Evolutionary conservation across 1,140 invertebrate species (phyloP).

Genomic region (Cyclina sinensis): DNA sequence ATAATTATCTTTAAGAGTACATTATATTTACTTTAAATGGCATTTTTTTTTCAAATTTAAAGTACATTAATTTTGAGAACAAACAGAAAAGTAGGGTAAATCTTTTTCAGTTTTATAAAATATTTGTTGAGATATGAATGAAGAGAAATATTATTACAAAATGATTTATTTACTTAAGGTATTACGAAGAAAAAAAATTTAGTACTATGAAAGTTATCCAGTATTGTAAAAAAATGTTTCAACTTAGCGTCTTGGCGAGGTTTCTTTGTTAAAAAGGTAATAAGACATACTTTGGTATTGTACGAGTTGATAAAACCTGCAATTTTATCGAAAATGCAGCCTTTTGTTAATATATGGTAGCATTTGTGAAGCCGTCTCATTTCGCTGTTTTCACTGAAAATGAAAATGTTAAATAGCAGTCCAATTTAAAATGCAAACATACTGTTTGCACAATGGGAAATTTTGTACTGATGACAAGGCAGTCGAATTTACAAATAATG

Average conservation of each 20-base stretch:
- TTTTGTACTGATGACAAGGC: background rate
- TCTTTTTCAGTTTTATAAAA: background rate
- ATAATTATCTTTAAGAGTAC: no score
- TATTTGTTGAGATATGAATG: background rate
- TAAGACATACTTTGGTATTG: background rate
- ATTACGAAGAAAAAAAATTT: background rate
- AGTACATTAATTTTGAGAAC: no score
- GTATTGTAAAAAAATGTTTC: constrained; percentile 18
- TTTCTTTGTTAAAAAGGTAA: background rate
- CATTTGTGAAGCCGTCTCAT: background rate
- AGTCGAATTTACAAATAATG: background rate
- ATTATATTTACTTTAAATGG: no score
- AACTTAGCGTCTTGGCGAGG: background rate
- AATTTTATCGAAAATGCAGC: background rate
- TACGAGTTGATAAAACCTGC: background rate
- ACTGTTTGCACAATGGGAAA: constrained; percentile 26
- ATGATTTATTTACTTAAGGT: constrained; percentile 4
- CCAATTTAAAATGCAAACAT: constrained; percentile 40
- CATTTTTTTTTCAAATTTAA: no score
- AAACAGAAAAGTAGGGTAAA: no score
- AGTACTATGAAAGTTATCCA: constrained; percentile 23
- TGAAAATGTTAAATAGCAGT: constrained; percentile 28
- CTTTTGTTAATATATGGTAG: constrained; percentile 6
- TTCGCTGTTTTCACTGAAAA: constrained; percentile 1
- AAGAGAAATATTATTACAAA: constrained; percentile 17